A percentile compares a stretch with the other conserved stretches of the same genome.
phyloP scores from a whole-genome alignment of 2,113 vertebrate species.

The Vireo altiloquus region DNA sequence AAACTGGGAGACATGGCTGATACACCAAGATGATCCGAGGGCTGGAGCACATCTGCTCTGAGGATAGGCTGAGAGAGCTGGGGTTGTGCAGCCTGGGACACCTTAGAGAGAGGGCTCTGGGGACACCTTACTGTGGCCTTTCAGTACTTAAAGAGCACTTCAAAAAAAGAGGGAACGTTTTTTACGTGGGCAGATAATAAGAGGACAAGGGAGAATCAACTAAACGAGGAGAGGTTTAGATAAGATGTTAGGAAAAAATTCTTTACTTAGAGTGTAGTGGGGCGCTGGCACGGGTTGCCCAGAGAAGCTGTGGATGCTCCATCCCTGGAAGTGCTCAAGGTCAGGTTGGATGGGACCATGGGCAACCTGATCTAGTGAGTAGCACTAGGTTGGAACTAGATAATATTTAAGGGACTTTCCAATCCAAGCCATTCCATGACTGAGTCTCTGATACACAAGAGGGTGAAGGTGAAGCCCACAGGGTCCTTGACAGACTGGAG shows the following conservation, averaged over 20 bases:
- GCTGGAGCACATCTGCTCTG: rapidly evolving
- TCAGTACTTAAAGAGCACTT: not conserved
- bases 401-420: not conserved
- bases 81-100: not conserved
- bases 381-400: not conserved
- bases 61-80: not conserved
- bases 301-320: not conserved
- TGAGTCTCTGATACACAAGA: not conserved
- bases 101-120: not conserved
- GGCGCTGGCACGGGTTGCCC: not conserved
- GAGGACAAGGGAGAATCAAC: not conserved
- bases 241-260: not conserved
- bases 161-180: not conserved
- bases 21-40: not conserved
- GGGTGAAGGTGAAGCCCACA: not conserved
- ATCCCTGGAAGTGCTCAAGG: not conserved
- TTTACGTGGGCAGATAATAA: not conserved
- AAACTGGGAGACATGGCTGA: not conserved
- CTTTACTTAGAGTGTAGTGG: not conserved
- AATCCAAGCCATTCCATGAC: not conserved
- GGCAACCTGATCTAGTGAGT: not conserved
- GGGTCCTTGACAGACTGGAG: not conserved
- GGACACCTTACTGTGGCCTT: not conserved
- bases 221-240: not conserved
- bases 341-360: not conserved